Base-by-base conservation (phyloP, 1,140 invertebrate genomes). In the Drosophila simulans region DNA sequence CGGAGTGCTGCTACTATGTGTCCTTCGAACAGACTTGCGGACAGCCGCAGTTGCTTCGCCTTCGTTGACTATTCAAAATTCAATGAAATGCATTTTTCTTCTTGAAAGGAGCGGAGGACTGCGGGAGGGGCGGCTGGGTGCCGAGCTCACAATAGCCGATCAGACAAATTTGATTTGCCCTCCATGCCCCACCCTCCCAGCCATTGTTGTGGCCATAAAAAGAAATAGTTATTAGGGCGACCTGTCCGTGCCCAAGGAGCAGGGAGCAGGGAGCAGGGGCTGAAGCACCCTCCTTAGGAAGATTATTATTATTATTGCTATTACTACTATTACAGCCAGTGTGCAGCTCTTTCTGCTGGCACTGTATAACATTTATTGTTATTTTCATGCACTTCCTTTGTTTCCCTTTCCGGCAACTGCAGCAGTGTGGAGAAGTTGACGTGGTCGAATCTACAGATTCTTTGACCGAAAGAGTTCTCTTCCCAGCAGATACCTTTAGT, bases 161-260 rank as follows among this genome's bases (percentile, higher is more conserved):
- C 42, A 58, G 54, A 40, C 39, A 66, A 65, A 65, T 65, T 65
- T 65, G 25, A 51, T 66, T 63, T 62, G 37, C 37, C 37, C 15
- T 31, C 43, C 42, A 27, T 22, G 4, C 35, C n/a, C 11, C 35
- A n/a, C 0, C 25, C 17, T 15, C 22, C 1, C 12, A 5, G 13
- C 58, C 34, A 34, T 71, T 74, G 59, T 83, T 66, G 72, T 39
- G 49, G 60, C 51, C 65, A 84, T 84, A 80, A 85, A 84, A 84
- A 62, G 53, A 70, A 80, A 84, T 72, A 83, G 69, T 80, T 84
- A 84, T 84, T 84, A 64, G 66, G 62, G 35, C 51, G 62, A 66
- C 39, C 52, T 71, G 64, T 40, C 52, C 69, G 64, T 40, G 17
- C 68, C 0, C 17, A 17, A 1, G 20, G 20, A 22, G 17, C 17